phyloP scores from a whole-genome alignment of 1,140 invertebrate species.

The Diplogasteroides magnus region DNA sequence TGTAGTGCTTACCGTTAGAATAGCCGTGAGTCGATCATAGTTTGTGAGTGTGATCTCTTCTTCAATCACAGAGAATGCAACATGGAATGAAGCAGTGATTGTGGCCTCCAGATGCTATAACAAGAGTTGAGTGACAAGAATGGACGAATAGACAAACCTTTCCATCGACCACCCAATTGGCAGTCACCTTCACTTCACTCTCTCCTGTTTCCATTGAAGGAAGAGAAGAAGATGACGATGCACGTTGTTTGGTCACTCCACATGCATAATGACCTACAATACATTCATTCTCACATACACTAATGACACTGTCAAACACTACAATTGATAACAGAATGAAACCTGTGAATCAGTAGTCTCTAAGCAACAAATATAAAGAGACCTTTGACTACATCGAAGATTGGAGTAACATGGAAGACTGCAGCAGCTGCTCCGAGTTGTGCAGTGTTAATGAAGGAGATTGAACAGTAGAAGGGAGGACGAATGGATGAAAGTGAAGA shows the following conservation, averaged over 20 bases:
- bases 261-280: slow-evolving; percentile 6
- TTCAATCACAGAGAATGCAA: slow-evolving; percentile 13
- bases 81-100: slow-evolving; percentile 16
- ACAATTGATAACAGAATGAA: not conserved
- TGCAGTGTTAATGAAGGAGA: not conserved
- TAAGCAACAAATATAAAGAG: not conserved
- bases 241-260: not conserved
- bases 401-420: not conserved
- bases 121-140: not conserved
- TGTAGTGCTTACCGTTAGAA: not conserved
- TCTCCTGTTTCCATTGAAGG: not conserved
- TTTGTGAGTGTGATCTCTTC: slow-evolving; percentile 10
- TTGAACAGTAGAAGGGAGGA: slow-evolving; percentile 6
- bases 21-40: not conserved
- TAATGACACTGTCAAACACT: not conserved
- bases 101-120: slow-evolving; percentile 1
- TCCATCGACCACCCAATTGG: not conserved
- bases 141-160: not conserved
- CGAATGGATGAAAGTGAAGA: not conserved
- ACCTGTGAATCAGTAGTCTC: not conserved
- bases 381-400: not conserved
- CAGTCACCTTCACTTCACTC: not conserved
- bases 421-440: not conserved
- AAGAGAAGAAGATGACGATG: slow-evolving; percentile 1
- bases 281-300: not conserved